Conservation (phyloP, 2,888 invertebrate genomes). For the Limenitis camilla region DNA sequence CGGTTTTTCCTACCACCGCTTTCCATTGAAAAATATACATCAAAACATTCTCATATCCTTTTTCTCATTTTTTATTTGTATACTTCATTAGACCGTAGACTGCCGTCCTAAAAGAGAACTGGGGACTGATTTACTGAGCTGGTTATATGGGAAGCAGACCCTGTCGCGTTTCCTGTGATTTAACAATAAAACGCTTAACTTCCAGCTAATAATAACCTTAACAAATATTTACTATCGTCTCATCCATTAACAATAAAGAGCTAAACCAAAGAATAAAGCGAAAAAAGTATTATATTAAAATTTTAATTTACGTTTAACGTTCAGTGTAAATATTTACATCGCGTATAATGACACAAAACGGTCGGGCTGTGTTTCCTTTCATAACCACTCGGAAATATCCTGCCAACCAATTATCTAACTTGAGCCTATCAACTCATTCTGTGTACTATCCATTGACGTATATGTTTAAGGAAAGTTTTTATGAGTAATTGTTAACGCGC, state of each 20-base stretch:
- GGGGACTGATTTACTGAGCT: too few species aligned
- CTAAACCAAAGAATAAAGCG: slow-evolving; percentile 1
- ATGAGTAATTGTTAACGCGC: background rate
- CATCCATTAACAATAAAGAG: slow-evolving; percentile 4
- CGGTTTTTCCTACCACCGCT: too few species aligned
- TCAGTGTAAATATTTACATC: slow-evolving; percentile 47
- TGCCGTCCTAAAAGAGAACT: too few species aligned
- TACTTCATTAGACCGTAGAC: too few species aligned
- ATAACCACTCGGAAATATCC: slow-evolving; percentile 46
- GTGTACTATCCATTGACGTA: slow-evolving; percentile 27
- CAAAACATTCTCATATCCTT: too few species aligned
- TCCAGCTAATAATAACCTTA: too few species aligned
- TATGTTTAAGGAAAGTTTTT: background rate
- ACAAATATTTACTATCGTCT: too few species aligned
- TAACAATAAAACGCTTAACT: too few species aligned
- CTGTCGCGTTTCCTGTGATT: too few species aligned
- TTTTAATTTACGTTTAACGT: slow-evolving; percentile 48
- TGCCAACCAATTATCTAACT: slow-evolving; percentile 19
- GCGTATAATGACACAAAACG: slow-evolving; percentile 47
- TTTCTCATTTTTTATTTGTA: too few species aligned
- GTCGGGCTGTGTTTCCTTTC: slow-evolving; percentile 47
- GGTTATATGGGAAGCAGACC: too few species aligned
- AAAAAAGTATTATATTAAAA: slow-evolving; percentile 33
- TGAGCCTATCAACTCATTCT: background rate
- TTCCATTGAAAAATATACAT: too few species aligned